These are phyloP conservation scores for Oceanodroma tethys DNA, from an alignment of 2,113 vertebrate genomes.

Conservation along the genomic window DNA sequence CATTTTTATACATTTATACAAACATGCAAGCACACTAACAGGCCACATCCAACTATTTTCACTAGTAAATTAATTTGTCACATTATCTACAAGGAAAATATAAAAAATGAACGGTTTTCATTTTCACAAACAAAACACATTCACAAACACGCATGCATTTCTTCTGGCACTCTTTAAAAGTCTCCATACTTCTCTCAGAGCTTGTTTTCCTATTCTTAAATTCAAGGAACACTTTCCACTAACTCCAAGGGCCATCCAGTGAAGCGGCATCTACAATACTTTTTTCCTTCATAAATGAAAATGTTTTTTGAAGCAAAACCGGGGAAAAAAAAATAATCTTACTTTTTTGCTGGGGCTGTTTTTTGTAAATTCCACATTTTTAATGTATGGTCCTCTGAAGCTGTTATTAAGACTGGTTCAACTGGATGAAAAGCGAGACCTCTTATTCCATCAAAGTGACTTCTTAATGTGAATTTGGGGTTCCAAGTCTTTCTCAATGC, in stretches of 20 bases:
- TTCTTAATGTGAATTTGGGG: constrained; percentile 96
- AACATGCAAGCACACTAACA: background rate
- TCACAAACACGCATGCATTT: background rate
- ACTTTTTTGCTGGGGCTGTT: constrained; percentile 97
- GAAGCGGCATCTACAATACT: background rate
- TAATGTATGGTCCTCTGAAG: constrained; percentile 96
- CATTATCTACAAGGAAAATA: background rate
- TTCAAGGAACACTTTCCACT: background rate
- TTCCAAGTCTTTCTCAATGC: constrained; percentile 98
- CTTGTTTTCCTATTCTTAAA: background rate
- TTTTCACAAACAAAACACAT: background rate
- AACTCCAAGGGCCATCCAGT: background rate
- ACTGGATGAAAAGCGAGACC: constrained; percentile 91
- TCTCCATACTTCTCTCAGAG: background rate
- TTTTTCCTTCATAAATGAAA: background rate
- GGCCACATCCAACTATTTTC: background rate
- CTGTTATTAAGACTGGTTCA: constrained; percentile 95
- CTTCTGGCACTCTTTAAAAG: background rate
- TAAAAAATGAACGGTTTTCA: background rate
- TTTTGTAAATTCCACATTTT: constrained; percentile 99
- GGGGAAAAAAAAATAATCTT: constrained; percentile 26
- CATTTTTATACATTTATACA: background rate
- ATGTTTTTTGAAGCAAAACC: background rate
- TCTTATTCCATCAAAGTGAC: constrained; percentile 96
- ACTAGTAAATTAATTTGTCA: background rate